Base-by-base conservation (phyloP, 2,888 invertebrate species). In the Epistrophella euchroma region DNA sequence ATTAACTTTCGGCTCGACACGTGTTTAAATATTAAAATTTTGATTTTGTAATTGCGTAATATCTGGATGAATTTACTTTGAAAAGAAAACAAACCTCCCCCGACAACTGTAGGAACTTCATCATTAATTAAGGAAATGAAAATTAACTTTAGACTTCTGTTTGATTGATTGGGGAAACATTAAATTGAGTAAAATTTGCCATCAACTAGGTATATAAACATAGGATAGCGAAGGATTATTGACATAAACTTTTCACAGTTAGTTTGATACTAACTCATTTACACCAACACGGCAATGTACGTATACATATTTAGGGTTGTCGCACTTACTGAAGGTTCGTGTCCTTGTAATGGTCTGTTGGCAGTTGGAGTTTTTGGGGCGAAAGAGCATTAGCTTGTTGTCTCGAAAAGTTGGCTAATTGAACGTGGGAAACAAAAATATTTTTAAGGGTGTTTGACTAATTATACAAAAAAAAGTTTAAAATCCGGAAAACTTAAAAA, bases 1-100 rank as follows among this genome's bases (percentile, higher is more conserved):
- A 60, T 50, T 73, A 62, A 35, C 35, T 47, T 45, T 22, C 28
- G 28, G 11, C 15, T 43, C 28, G 28, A 6, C 15, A 25, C 28
- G 25, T 64, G 28, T 45, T 64, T 45, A 17, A 45, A 28, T 28
- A n/a, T 64, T 32, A 11, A 3, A 32, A 22, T 22, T 52, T 70
- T 47, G 6, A 68, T 13, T 70, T 70, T 70, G 9, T 11, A 52
- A 43, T 52, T 2, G 17, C 28, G 13, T 25, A 11, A 22, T 7
- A 32, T 64, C 47, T 6, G 17, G 28, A 32, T 35, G n/a, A 13
- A 62, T 71, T 77, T 71, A 43, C 22, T 71, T 60, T 43, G 19
- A 19, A 19, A 50, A n/a, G 4, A 15, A 17, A 43, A 10, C 28
- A 28, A 28, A 9, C 17, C 35, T 11, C 35, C 10, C 22, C 7